Percentiles rank a stretch among this genome's conserved stretches.
Evolutionary conservation across 2,888 invertebrate genomes (phyloP).

Genomic region (Colletes collaris): DNA sequence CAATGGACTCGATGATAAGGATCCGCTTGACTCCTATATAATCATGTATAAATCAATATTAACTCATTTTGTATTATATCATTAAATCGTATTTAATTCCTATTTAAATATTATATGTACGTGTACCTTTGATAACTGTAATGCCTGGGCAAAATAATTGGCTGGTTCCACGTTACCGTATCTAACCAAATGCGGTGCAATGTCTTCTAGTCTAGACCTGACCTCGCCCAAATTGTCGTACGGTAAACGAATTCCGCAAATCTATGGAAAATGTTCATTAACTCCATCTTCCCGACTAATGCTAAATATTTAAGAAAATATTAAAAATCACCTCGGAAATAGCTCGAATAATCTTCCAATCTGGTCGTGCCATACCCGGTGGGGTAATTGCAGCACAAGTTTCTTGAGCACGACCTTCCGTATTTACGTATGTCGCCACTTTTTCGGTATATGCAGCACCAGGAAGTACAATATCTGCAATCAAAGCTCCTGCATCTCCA

Average conservation of each 20-base stretch:
- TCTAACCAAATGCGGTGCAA: constrained; percentile 94
- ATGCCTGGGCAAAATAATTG: constrained; percentile 92
- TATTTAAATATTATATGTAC: constrained; percentile 6
- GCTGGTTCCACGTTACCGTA: constrained; percentile 94
- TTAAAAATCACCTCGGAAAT: constrained; percentile 91
- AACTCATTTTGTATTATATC: background rate
- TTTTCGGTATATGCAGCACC: constrained; percentile 99
- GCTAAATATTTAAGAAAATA: background rate
- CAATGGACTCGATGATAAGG: constrained; percentile 81
- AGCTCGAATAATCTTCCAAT: constrained; percentile 99
- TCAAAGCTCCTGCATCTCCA: constrained; percentile 96
- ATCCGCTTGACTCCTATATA: constrained; percentile 69
- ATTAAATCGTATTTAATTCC: background rate
- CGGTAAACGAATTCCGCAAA: constrained; percentile 88
- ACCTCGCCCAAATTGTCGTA: constrained; percentile 95
- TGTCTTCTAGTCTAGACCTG: constrained; percentile 90
- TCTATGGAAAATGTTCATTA: constrained; percentile 78
- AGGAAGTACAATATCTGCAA: constrained; percentile 96
- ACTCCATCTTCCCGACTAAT: background rate
- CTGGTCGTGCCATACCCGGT: constrained; percentile 96
- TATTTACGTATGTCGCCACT: constrained; percentile 98
- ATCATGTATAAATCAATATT: constrained; percentile 10
- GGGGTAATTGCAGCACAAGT: constrained; percentile 94
- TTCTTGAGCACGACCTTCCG: constrained; percentile 98
- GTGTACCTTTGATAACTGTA: constrained; percentile 87